phyloP scores from a whole-genome alignment of 2,113 vertebrate genomes.

The Montifringilla adamsi region DNA sequence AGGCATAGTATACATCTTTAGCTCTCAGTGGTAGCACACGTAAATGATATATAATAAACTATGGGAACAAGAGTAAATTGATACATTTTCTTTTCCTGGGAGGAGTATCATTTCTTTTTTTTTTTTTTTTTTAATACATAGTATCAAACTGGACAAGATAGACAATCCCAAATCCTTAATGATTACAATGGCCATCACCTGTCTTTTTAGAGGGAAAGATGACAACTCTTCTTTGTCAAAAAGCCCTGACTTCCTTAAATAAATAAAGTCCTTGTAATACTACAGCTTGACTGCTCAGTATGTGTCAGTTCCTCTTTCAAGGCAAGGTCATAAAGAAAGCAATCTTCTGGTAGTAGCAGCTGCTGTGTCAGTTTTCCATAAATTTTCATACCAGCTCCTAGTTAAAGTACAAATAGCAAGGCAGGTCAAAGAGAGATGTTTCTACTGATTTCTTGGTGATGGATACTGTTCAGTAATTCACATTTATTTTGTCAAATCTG shows the following conservation, averaged over 20 bases:
- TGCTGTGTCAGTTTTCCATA: conserved; percentile 32
- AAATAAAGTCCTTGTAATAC: neutral
- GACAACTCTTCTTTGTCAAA: neutral
- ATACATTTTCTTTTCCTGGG: neutral
- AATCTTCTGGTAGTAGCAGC: conserved; percentile 25
- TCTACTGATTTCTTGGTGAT: neutral
- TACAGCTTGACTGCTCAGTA: conserved; percentile 35
- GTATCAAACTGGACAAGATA: neutral
- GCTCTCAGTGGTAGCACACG: neutral
- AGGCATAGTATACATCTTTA: neutral
- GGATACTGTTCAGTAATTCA: neutral
- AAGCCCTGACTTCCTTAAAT: neutral
- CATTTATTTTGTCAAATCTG: neutral
- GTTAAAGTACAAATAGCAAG: neutral
- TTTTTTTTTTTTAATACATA: neutral
- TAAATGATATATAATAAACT: neutral
- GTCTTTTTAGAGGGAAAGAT: neutral
- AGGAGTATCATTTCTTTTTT: neutral
- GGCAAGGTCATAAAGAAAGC: conserved; percentile 32
- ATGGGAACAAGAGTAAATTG: neutral
- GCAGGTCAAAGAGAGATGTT: neutral
- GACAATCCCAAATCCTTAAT: neutral
- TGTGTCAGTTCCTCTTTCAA: conserved; percentile 24
- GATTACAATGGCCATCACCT: neutral
- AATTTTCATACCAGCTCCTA: conserved; percentile 18